Evolutionary conservation across 1,140 invertebrate species (phyloP), one percentile per base, ranked within the genome.

Genomic region (Gryon sp.): DNA sequence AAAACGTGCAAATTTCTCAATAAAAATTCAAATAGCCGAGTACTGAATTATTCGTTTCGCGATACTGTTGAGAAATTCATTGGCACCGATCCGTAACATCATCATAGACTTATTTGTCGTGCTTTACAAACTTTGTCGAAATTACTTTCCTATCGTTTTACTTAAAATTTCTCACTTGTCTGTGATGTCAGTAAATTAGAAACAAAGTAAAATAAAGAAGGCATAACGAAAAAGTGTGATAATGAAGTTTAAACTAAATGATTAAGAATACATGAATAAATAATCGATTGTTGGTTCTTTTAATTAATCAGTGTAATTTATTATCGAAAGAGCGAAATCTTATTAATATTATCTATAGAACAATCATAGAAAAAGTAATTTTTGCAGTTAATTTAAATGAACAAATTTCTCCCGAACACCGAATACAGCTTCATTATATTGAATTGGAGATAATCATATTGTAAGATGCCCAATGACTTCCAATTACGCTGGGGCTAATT

Each of bases 1-100:
- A 34, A 41, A 65, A 53, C 52, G 50, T 57, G 41, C 50, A 57
- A 68, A 68, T 68, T 68, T 68, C 52, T 32, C 41, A 55, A 55
- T 57, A 46, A 68, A 68, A 55, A 57, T 57, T 55, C 52, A 57
- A 68, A 57, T 57, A 50, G 4, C 50, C 40, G 32, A 20, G 28
- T 57, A 66, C 28, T 66, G 38, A 55, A 48, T 66, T 66, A 66
- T 66, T 66, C 62, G 55, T 68, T 68, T 40, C 41, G 50, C 28
- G 62, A 66, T 66, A 55, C 20, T 14, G 30, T 53, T 55, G 48
- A 15, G 28, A 43, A 53, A 53, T 36, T 65, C 34, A 53, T 66
- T 66, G 48, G 50, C 62, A 55, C 26, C 62, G 30, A 45, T 46
- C 18, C 22, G 8, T 12, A 34, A 55, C 38, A 36, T 36, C 28